Percentiles rank a stretch among this genome's conserved stretches.
These are phyloP conservation scores for Drosophila tristis DNA, from an alignment of 1,140 invertebrate species.

Conservation along the genomic window DNA sequence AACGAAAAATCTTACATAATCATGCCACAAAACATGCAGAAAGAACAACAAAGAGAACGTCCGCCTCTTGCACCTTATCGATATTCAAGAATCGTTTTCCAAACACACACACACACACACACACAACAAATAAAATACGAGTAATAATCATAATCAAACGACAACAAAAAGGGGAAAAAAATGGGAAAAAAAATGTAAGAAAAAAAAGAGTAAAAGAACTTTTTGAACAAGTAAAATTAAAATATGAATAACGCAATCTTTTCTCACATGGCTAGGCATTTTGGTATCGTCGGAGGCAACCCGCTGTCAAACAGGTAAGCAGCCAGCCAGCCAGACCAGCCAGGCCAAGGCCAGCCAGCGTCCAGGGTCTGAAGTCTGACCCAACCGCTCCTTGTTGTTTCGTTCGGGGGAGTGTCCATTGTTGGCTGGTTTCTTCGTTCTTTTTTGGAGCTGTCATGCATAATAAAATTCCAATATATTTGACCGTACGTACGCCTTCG, in stretches of 20 bases:
- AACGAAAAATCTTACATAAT: conserved; percentile 72
- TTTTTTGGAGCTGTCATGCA: conserved; percentile 76
- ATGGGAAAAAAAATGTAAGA: not conserved
- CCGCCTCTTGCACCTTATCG: conserved; percentile 70
- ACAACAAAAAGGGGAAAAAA: conserved; percentile 9
- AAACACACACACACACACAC: conserved; percentile 21
- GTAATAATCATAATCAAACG: conserved; percentile 34
- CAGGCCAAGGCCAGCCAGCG: conserved; percentile 1
- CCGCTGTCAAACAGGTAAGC: conserved; percentile 78
- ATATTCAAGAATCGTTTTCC: conserved; percentile 77
- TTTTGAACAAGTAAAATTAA: conserved; percentile 75
- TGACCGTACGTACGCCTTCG: conserved; percentile 52
- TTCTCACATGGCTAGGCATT: conserved; percentile 80
- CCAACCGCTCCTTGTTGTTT: conserved; percentile 47
- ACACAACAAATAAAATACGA: not conserved
- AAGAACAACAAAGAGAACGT: conserved; percentile 61
- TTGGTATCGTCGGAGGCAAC: conserved; percentile 49
- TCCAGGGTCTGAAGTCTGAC: conserved; percentile 27
- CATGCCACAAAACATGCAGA: conserved; percentile 61
- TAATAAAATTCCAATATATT: conserved; percentile 82
- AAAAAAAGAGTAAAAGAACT: conserved; percentile 32
- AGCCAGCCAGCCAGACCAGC: conserved; percentile 6
- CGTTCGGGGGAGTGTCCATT: conserved; percentile 70
- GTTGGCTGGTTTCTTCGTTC: conserved; percentile 42
- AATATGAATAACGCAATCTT: conserved; percentile 82